phyloP scores from a whole-genome alignment of 1,140 invertebrate species.

The Laodelphax striatellus region DNA sequence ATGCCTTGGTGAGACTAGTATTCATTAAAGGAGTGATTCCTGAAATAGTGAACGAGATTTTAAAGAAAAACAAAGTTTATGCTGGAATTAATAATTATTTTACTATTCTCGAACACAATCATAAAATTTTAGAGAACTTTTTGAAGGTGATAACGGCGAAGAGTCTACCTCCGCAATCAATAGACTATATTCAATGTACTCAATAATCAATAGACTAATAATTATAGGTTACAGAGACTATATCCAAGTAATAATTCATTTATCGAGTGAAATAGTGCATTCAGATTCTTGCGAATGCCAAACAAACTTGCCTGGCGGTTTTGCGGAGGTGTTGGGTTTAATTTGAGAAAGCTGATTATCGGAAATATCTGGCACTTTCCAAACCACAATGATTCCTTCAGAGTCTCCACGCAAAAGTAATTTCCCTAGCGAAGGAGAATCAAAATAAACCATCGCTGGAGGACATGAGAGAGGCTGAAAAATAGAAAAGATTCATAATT shows the following conservation, averaged over 20 bases:
- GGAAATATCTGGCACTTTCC: conserved; percentile 75
- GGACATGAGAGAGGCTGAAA: conserved; percentile 74
- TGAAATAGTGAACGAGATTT: conserved; percentile 22
- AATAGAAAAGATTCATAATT: background rate
- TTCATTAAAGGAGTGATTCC: conserved; percentile 55
- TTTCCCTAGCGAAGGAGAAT: conserved; percentile 39
- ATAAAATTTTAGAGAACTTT: too few relatives aligned
- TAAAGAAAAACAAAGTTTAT: too few relatives aligned
- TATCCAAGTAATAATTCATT: too few relatives aligned
- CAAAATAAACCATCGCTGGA: conserved; percentile 69
- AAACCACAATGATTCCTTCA: conserved; percentile 73
- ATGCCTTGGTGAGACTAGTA: conserved; percentile 70
- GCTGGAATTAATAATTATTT: too few relatives aligned
- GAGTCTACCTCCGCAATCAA: too few relatives aligned
- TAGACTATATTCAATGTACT: too few relatives aligned
- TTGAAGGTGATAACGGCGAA: too few relatives aligned
- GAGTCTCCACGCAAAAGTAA: conserved; percentile 80
- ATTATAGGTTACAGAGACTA: too few relatives aligned
- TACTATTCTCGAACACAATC: too few relatives aligned
- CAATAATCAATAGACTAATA: too few relatives aligned
- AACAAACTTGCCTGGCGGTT: conserved; percentile 32
- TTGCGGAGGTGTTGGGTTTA: conserved; percentile 37
- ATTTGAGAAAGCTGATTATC: conserved; percentile 53
- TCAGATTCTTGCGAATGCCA: too few relatives aligned
- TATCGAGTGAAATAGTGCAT: too few relatives aligned